phyloP scores from a whole-genome alignment of 2,113 vertebrate species.

The Boulengeromyrus knoepffleri region DNA sequence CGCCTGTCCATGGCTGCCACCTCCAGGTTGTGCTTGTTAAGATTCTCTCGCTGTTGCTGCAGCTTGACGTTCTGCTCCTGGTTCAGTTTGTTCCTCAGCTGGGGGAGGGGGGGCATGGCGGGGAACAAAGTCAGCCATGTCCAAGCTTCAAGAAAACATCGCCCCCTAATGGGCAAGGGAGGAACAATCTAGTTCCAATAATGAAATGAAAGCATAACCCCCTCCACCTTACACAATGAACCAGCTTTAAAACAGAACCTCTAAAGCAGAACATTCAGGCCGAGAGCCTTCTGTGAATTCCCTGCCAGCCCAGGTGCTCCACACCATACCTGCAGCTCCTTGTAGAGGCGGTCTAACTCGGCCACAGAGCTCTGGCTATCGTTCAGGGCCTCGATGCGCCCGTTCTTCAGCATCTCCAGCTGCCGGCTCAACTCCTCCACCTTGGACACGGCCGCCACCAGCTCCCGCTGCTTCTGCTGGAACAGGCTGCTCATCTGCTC shows the following conservation, averaged over 20 bases:
- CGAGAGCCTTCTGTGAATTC: not conserved
- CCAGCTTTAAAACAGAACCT: not conserved
- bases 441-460: conserved; percentile 82
- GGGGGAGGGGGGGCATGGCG: not conserved
- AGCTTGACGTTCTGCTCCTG: conserved; percentile 92
- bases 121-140: not conserved
- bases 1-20: conserved; percentile 91
- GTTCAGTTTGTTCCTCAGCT: conserved; percentile 93
- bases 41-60: conserved; percentile 88
- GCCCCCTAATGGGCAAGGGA: not conserved
- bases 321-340: conserved; percentile 82
- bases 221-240: not conserved
- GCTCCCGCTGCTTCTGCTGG: conserved; percentile 92
- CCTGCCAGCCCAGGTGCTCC: not conserved
- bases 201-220: not conserved
- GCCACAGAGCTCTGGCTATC: conserved; percentile 84
- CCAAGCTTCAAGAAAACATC: not conserved
- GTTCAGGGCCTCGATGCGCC: conserved; percentile 77
- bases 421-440: conserved; percentile 90
- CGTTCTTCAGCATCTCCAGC: conserved; percentile 89
- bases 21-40: conserved; percentile 92
- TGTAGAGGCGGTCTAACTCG: conserved; percentile 89
- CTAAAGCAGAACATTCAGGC: not conserved
- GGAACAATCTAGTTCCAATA: not conserved
- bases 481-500: conserved; percentile 97